A percentile compares a stretch with the other conserved stretches of the same genome.
Conservation (phyloP, 2,797 vertebrate genomes). For the Zalophus californianus region DNA sequence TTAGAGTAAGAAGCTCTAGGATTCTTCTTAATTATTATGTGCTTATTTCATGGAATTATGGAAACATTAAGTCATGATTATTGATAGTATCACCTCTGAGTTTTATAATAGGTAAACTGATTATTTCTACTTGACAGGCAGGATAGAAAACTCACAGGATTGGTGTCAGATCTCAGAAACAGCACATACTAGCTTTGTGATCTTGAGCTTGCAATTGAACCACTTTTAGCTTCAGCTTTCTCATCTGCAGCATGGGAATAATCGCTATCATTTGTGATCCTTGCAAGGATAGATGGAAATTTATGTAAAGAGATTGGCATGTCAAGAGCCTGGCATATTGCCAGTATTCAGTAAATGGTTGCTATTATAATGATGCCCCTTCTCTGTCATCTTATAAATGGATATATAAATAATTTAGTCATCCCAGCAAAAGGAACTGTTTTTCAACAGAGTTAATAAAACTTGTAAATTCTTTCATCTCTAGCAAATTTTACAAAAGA, state of each 20-base stretch:
- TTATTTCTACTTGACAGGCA: background rate
- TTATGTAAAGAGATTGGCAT: background rate
- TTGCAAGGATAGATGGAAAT: background rate
- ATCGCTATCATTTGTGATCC: background rate
- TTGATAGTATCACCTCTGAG: background rate
- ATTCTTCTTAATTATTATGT: background rate
- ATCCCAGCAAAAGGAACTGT: background rate
- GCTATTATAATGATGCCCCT: background rate
- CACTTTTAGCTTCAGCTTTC: background rate
- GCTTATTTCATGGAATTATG: background rate
- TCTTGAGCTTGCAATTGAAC: background rate
- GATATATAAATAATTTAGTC: background rate
- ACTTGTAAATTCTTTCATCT: slow-evolving; percentile 22
- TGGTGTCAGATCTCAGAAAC: background rate
- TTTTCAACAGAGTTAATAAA: slow-evolving; percentile 45
- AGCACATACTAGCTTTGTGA: background rate
- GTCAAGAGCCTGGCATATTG: background rate
- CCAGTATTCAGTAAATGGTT: background rate
- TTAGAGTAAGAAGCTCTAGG: background rate
- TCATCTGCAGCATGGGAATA: background rate
- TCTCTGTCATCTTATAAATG: background rate
- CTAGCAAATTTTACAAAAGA: background rate
- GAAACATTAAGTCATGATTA: background rate
- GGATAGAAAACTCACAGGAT: background rate
- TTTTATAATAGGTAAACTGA: background rate